phyloP scores from a whole-genome alignment of 2,888 invertebrate genomes.

The Keiferia lycopersicella region DNA sequence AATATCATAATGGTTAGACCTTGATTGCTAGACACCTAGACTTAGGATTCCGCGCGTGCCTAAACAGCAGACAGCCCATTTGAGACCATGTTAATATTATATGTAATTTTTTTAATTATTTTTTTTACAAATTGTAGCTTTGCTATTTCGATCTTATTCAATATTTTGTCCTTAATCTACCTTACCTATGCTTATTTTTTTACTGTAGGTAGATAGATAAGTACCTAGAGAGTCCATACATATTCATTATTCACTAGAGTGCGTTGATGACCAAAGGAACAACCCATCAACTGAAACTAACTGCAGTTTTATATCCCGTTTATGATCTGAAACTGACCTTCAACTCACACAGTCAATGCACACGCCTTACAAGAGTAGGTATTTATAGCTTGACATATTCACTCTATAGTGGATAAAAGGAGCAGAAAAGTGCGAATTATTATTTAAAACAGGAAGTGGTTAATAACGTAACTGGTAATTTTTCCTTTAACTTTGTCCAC shows the following conservation, averaged over 20 bases:
- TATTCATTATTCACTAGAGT: neutral
- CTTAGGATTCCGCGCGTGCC: no score
- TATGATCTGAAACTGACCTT: conserved; percentile 8
- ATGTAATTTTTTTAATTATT: no score
- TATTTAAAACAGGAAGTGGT: neutral
- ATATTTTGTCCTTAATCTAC: no score
- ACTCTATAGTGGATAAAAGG: neutral
- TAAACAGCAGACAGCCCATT: no score
- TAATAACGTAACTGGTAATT: neutral
- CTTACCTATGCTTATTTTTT: no score
- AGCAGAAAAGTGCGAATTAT: neutral
- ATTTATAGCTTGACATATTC: conserved; percentile 2
- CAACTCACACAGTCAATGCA: conserved; percentile 1
- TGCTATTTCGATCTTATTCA: no score
- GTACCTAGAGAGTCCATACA: no score
- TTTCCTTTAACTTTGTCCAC: neutral
- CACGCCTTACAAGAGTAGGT: neutral
- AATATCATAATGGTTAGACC: neutral
- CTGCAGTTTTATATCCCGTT: conserved; percentile 6
- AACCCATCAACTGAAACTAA: neutral
- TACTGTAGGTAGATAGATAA: no score
- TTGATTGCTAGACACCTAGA: neutral
- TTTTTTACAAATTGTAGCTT: no score
- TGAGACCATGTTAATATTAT: no score
- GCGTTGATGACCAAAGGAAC: neutral